Percentiles rank a stretch among this genome's conserved stretches.
Conservation (phyloP, 1,140 invertebrate species). For the Pteromalus puparum region DNA sequence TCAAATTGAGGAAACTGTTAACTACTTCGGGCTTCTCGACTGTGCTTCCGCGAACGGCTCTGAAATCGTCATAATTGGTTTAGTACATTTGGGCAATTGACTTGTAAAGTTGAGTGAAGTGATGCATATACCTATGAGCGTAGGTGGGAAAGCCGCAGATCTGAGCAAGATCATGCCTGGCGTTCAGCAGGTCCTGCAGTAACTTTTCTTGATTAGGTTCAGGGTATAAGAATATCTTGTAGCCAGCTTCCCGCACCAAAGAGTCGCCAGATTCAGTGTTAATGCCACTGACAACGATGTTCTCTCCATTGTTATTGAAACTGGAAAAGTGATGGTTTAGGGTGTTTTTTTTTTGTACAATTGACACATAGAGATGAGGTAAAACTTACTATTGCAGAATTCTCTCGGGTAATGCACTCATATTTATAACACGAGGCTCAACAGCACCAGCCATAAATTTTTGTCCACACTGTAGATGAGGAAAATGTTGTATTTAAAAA, state of each 20-base stretch:
- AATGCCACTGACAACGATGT: slow-evolving; percentile 85
- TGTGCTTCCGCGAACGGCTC: slow-evolving; percentile 91
- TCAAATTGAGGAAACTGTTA: slow-evolving; percentile 84
- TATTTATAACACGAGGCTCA: slow-evolving; percentile 80
- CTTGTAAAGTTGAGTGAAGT: slow-evolving; percentile 15
- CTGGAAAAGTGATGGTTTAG: slow-evolving; percentile 71
- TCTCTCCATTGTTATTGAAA: slow-evolving; percentile 82
- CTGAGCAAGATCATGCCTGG: slow-evolving; percentile 85
- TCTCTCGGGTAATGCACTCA: slow-evolving; percentile 81
- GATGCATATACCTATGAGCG: slow-evolving; percentile 83
- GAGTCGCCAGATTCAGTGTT: slow-evolving; percentile 89
- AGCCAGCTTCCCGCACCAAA: slow-evolving; percentile 90
- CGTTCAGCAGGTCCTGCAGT: slow-evolving; percentile 83
- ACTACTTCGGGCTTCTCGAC: slow-evolving; percentile 89
- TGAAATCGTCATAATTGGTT: slow-evolving; percentile 63
- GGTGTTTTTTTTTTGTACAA: slow-evolving; percentile 32
- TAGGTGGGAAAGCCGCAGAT: slow-evolving; percentile 93
- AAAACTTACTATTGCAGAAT: slow-evolving; percentile 84
- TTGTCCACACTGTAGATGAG: slow-evolving; percentile 87
- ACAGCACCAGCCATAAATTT: slow-evolving; percentile 88
- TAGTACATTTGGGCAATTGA: background rate
- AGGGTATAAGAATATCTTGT: slow-evolving; percentile 89
- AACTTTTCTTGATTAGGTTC: slow-evolving; percentile 86
- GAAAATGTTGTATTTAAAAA: background rate
- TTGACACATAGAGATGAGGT: background rate